phyloP scores from a whole-genome alignment of 30 jellyfish, hydroid and myxozoan species.

The Mastigias papua region DNA sequence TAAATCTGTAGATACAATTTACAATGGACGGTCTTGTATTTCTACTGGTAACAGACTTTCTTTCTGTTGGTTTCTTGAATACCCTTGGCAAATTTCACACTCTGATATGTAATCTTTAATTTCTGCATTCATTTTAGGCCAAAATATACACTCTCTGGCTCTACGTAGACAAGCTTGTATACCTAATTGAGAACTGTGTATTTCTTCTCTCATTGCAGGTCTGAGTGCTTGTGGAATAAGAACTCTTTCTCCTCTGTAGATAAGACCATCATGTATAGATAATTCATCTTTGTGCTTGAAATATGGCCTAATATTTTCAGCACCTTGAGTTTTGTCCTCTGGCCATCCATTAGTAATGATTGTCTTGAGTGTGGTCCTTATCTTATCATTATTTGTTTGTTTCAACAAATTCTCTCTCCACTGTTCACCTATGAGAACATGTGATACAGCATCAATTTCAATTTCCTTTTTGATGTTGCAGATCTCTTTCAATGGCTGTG shows the following conservation, averaged over 20 bases:
- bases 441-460: slow-evolving; percentile 34
- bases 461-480: slow-evolving; percentile 30
- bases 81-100: slow-evolving; percentile 52
- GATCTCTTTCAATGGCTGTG: slow-evolving; percentile 52
- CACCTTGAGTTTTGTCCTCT: slow-evolving; percentile 55
- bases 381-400: slow-evolving; percentile 54
- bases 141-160: slow-evolving; percentile 9
- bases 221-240: slow-evolving; percentile 37
- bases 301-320: slow-evolving; percentile 58
- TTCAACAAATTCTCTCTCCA: slow-evolving; percentile 61
- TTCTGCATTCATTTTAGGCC: slow-evolving; percentile 66
- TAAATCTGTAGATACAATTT: slow-evolving; percentile 8
- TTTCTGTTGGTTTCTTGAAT: slow-evolving; percentile 20
- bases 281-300: slow-evolving; percentile 66
- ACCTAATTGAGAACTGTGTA: slow-evolving; percentile 41
- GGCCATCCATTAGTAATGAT: slow-evolving; percentile 71
- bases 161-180: slow-evolving; percentile 66
- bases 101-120: slow-evolving; percentile 60
- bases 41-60: slow-evolving; percentile 55
- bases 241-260: slow-evolving; percentile 65
- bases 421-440: slow-evolving; percentile 68
- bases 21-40: slow-evolving; percentile 68
- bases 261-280: slow-evolving; percentile 47
- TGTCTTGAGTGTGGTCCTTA: slow-evolving; percentile 46
- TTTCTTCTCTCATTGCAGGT: slow-evolving; percentile 53